phyloP scores from a whole-genome alignment of 2,888 invertebrate species.

The Trimorus sp. region DNA sequence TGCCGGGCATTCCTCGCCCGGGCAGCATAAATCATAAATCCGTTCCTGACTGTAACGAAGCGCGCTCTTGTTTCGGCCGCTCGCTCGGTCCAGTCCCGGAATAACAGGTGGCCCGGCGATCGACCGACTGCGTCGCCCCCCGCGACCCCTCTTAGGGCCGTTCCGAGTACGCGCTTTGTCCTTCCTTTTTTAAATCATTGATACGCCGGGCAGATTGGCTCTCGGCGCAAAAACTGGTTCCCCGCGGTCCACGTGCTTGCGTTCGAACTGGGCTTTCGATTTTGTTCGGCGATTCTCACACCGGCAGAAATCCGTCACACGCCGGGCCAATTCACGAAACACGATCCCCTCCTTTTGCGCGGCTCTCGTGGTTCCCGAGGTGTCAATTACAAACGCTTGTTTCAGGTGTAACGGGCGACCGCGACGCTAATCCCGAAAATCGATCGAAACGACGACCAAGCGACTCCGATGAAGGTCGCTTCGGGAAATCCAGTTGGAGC shows the following conservation, averaged over 20 bases:
- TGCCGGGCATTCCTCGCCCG: conserved; percentile 24
- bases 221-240: conserved; percentile 54
- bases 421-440: conserved; percentile 18
- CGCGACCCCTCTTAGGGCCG: too few relatives aligned
- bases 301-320: conserved; percentile 22
- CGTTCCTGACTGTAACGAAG: conserved; percentile 38
- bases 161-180: conserved; percentile 20
- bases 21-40: conserved; percentile 52
- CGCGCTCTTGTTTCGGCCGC: conserved; percentile 42
- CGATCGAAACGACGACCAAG: conserved; percentile 38
- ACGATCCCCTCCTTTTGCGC: conserved; percentile 21
- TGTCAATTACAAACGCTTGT: conserved; percentile 30
- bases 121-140: conserved; percentile 17
- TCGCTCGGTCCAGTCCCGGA: conserved; percentile 14
- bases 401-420: conserved; percentile 36
- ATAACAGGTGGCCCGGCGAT: conserved; percentile 59
- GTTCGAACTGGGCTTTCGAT: conserved; percentile 50
- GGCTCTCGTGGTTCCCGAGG: not conserved
- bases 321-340: conserved; percentile 32
- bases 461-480: too few relatives aligned
- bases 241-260: conserved; percentile 48
- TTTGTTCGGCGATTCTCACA: conserved; percentile 25
- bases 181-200: conserved; percentile 58
- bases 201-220: conserved; percentile 53
- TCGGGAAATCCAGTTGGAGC: too few relatives aligned